phyloP scores from a whole-genome alignment of 2,113 vertebrate genomes.

The Cyanistes caeruleus region DNA sequence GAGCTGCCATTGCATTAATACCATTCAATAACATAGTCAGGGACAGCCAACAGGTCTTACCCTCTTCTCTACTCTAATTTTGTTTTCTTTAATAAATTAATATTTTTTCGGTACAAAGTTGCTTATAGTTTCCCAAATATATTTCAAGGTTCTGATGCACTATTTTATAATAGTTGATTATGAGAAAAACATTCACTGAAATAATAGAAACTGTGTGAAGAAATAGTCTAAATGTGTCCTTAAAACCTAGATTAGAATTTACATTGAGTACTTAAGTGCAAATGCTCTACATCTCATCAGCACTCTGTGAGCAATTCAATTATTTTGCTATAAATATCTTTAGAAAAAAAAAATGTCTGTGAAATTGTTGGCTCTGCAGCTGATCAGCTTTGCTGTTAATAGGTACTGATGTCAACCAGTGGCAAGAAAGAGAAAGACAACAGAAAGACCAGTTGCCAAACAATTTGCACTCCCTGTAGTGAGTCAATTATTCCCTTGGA shows the following conservation, averaged over 20 bases:
- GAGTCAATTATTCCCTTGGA: slow-evolving; percentile 16
- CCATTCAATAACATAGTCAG: background rate
- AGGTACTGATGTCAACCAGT: background rate
- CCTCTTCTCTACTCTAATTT: background rate
- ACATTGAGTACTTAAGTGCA: background rate
- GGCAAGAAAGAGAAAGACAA: slow-evolving; percentile 1
- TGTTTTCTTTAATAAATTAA: background rate
- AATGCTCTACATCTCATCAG: background rate
- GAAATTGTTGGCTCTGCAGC: background rate
- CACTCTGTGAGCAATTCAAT: background rate
- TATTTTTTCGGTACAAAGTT: background rate
- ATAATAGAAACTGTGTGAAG: background rate
- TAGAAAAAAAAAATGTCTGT: background rate
- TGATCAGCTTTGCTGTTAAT: background rate
- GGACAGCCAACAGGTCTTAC: background rate
- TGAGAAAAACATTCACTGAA: background rate
- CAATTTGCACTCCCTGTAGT: background rate
- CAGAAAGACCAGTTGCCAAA: slow-evolving; percentile 5
- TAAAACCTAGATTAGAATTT: background rate
- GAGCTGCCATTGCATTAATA: background rate
- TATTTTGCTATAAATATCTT: background rate
- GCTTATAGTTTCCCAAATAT: background rate
- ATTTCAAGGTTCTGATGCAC: background rate
- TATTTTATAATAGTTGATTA: background rate
- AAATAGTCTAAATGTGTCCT: background rate